phyloP scores from a whole-genome alignment of 2,797 vertebrate genomes.

The Molossus molossus region DNA sequence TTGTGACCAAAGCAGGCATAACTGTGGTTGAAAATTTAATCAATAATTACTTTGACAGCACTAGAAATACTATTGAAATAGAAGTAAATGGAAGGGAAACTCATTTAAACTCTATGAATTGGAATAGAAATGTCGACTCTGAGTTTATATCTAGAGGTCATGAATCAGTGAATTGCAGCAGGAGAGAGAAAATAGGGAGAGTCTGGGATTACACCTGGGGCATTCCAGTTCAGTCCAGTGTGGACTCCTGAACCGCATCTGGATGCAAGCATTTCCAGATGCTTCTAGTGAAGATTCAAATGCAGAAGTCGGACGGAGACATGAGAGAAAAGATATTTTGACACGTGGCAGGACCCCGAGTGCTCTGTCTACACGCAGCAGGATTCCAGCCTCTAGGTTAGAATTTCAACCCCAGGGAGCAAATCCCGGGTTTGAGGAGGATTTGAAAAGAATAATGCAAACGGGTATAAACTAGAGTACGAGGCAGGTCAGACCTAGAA shows the following conservation, averaged over 20 bases:
- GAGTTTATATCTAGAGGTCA: not conserved
- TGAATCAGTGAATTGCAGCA: not conserved
- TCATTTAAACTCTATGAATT: not conserved
- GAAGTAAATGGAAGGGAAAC: not conserved
- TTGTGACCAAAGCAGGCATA: not conserved
- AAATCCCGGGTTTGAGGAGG: not conserved
- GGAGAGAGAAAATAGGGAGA: not conserved
- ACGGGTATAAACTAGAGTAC: not conserved
- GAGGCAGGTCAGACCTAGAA: not conserved
- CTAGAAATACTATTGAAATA: not conserved
- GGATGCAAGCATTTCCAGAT: not conserved
- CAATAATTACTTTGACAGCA: not conserved
- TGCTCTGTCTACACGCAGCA: not conserved
- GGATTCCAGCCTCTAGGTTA: not conserved
- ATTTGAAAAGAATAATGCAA: not conserved
- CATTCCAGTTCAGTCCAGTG: too few relatives aligned
- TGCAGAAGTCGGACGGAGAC: not conserved
- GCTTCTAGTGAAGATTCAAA: not conserved
- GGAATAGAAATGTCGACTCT: not conserved
- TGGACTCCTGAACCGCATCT: too few relatives aligned
- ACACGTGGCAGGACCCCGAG: fast-evolving
- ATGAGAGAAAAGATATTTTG: not conserved
- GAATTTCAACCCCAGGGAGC: not conserved
- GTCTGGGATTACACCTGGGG: not conserved
- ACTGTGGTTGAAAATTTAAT: not conserved